These are phyloP conservation scores for Girardia tigrina DNA, from an alignment of 2,888 invertebrate species.

Conservation along the genomic window DNA sequence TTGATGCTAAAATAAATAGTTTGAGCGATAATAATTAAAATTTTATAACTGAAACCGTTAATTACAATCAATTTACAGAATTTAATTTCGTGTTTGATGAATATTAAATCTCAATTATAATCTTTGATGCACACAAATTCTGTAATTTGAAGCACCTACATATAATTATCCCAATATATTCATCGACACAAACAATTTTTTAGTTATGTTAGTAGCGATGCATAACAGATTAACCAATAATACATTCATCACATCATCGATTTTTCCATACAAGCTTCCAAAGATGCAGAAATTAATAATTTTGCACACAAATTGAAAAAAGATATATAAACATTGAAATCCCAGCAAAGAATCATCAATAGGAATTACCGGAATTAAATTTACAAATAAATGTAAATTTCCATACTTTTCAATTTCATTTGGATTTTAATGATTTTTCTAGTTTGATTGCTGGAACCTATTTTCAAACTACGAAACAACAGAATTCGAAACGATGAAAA, in stretches of 20 bases:
- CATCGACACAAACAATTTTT: background rate
- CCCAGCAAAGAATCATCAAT: too few species aligned
- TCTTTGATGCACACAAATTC: constrained; percentile 9
- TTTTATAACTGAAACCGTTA: too few species aligned
- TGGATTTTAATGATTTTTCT: too few species aligned
- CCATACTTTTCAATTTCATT: too few species aligned
- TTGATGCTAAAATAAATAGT: too few species aligned
- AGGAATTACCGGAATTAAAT: too few species aligned
- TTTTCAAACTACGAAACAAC: background rate
- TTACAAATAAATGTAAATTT: too few species aligned
- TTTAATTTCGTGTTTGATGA: too few species aligned
- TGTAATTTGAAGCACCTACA: constrained; percentile 18
- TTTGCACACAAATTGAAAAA: background rate
- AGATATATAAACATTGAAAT: background rate
- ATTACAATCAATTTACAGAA: too few species aligned
- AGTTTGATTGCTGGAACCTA: too few species aligned
- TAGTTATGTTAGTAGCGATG: background rate
- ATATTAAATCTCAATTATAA: too few species aligned
- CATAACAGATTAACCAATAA: background rate
- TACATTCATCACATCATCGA: background rate
- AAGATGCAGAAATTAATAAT: constrained; percentile 7
- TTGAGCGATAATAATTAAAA: too few species aligned
- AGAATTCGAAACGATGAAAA: background rate
- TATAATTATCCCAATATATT: constrained; percentile 19
- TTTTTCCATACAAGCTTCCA: background rate